Evolutionary conservation across 2,113 vertebrate species (phyloP).

Genomic region (Carettochelys insculpta): DNA sequence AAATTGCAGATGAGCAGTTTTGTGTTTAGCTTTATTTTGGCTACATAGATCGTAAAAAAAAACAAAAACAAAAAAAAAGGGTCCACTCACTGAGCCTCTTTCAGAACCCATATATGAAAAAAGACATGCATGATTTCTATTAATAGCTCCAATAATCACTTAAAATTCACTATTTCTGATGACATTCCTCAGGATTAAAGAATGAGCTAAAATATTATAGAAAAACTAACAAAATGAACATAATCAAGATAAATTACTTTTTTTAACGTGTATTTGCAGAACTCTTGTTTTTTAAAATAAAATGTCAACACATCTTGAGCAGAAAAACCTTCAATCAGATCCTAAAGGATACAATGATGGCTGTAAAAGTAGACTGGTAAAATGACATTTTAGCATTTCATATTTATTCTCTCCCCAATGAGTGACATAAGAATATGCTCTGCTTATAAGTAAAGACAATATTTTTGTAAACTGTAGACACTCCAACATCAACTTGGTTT

Average conservation of each 20-base stretch:
- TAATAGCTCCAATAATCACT: not conserved
- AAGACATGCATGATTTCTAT: not conserved
- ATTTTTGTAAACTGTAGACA: slow-evolving; percentile 7
- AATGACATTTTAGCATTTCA: slow-evolving; percentile 2
- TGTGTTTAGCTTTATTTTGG: not conserved
- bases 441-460: slow-evolving; percentile 42
- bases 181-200: not conserved
- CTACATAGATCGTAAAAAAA: not conserved
- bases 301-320: not conserved
- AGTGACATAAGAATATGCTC: slow-evolving; percentile 34
- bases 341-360: not conserved
- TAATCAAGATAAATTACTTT: not conserved
- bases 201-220: not conserved
- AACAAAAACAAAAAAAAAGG: too few relatives aligned
- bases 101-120: not conserved
- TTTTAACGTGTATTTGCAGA: not conserved
- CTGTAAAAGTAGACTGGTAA: slow-evolving; percentile 8
- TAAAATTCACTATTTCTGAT: not conserved
- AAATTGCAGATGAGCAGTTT: not conserved
- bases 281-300: not conserved
- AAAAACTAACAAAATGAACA: not conserved
- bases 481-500: not conserved
- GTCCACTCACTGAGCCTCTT: accelerated
- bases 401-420: slow-evolving; percentile 39
- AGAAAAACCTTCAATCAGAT: not conserved